Base-by-base conservation (phyloP, 2,113 vertebrate genomes). In the Cheilinus undulatus region DNA sequence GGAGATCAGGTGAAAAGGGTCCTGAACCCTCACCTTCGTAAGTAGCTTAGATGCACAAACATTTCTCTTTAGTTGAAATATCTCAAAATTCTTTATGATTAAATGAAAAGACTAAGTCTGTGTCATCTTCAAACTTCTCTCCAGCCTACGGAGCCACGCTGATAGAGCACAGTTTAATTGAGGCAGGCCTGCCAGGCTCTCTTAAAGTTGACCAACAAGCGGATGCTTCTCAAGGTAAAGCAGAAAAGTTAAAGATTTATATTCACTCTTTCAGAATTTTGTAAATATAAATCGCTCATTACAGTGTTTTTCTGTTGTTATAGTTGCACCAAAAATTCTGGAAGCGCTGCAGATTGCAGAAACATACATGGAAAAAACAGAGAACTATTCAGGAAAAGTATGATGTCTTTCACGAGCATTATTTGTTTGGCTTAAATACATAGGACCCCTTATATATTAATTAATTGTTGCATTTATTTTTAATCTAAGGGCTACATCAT, bases 101-200 rank as follows among this genome's bases (percentile, higher is more conserved):
- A 17, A 58, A 24, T 40, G 0, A 28, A 38, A 14, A 46, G 3
- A 36, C 36, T 69, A 7, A 19, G 51, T 24, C 22, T 67, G 0
- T 43, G 9, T 69, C 15, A 6, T 64, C 26, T 76, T 7, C 13
- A 32, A 59, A 69, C 4, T 5, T 20, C 22, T 68, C 3, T 69
- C 5, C 87, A 99, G 98, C 96, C 6, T 99, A 96, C 45, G 97
- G 98, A 54, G 94, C 96, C 48, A 94, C 96, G 48, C 91, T 99
- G 26, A 98, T 99, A 2, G 97, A 99, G 64, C 97, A 99, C 82
- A 97, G 97, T 90, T 92, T 99, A 63, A 93, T 96, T 69, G 95
- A 96, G 90, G 92, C 80, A 13, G 97, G 97, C 66, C 92, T 99
- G 61, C 52, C 94, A 10, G 94, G 94, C 51, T 89, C 82, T 59